A percentile compares a stretch with the other conserved stretches of the same genome.
phyloP scores from a whole-genome alignment of 2,888 invertebrate genomes.

The Drosophila borborema region DNA sequence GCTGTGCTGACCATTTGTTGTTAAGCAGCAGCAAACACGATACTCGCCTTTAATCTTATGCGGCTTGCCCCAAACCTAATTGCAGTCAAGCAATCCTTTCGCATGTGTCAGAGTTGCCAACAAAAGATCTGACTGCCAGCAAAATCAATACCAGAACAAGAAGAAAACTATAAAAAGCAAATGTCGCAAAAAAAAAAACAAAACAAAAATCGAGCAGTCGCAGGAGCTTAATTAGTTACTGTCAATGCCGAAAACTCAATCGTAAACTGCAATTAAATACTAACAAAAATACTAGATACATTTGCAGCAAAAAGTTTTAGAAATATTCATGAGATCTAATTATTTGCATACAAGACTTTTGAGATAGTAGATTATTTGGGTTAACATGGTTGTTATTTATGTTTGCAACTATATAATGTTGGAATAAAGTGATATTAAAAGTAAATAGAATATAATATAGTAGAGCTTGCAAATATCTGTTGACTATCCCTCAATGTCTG shows the following conservation, averaged over 20 bases:
- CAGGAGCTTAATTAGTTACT: constrained; percentile 58
- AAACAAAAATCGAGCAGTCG: not conserved
- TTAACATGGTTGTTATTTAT: too few relatives aligned
- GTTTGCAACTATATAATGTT: too few relatives aligned
- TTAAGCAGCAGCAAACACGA: constrained; percentile 35
- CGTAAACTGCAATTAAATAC: not conserved
- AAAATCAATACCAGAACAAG: constrained; percentile 35
- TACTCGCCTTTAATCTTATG: constrained; percentile 21
- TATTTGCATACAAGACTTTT: too few relatives aligned
- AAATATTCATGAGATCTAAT: too few relatives aligned
- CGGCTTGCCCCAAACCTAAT: not conserved
- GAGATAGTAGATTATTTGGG: too few relatives aligned
- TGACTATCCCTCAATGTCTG: too few relatives aligned
- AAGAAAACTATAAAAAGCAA: constrained; percentile 4
- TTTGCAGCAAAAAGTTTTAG: not conserved
- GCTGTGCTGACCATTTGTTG: constrained; percentile 27
- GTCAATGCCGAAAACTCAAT: constrained; percentile 40
- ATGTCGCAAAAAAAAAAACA: not conserved
- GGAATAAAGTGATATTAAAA: too few relatives aligned
- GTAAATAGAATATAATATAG: too few relatives aligned
- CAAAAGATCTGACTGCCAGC: constrained; percentile 16
- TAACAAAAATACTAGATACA: not conserved
- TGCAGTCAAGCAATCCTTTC: constrained; percentile 9
- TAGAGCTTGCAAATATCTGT: too few relatives aligned
- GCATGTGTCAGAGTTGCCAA: constrained; percentile 34